Base-by-base conservation (phyloP, 1,140 invertebrate genomes). In the Macrotrachela quadricornifera region DNA sequence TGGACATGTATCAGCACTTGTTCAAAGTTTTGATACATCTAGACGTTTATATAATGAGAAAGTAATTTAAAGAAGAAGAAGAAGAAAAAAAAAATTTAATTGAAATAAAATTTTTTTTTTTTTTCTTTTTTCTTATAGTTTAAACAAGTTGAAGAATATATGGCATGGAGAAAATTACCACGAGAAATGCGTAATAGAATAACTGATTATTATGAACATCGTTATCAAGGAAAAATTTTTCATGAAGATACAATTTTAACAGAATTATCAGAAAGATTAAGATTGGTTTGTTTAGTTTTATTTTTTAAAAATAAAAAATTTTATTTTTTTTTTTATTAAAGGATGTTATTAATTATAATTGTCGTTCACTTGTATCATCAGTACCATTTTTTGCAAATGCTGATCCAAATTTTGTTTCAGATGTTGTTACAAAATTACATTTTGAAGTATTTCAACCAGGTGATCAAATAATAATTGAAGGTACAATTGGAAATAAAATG, bases 341-440 rank as follows among this genome's bases (percentile, higher is more conserved):
- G 79, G 87, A 95, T 71, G 86, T 96, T 58, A 90, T 95, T 69
- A 95, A 96, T 74, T 94, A 92, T 76, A 95, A 95, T 75, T 96
- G 90, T 73, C 80, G 88, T 65, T 90, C 86, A 59, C 77, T 95
- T 61, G 90, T 96, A 56, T 87, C 87, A 50, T 92, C 87, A 48
- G 90, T 96, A 61, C 90, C 90, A 62, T 95, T 96, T 76, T 95
- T 96, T 72, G 85, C 87, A 49, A 91, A 95, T 69, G 88, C 90
- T 51, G 90, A 95, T 73, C 84, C 85, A 56, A 86, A 90, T 74
- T 95, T 96, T 73, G 88, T 96, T 58, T 91, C 88, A 47, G 87
- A 94, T 67, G 86, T 94, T 61, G 85, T 92, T 62, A 91, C 86
- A 61, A 92, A 92, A 77, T 77, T 95, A 63, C 80, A 83, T 77